Evolutionary conservation across 2,888 invertebrate species (phyloP).

Genomic region (Panorpa germanica): DNA sequence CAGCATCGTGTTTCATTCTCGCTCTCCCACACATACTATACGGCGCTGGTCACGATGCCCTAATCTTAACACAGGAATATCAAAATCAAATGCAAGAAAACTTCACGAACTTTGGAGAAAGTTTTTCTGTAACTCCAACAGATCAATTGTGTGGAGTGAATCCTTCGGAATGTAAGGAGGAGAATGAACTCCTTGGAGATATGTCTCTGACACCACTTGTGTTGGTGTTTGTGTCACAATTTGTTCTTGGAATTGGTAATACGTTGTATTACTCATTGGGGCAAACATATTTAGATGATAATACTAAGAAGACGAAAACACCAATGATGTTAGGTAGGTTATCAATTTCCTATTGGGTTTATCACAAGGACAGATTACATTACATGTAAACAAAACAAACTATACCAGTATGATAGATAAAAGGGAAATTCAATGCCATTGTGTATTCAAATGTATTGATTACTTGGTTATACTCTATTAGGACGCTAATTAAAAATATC

Average conservation of each 20-base stretch:
- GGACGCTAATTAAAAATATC: no score
- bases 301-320: conserved; percentile 41
- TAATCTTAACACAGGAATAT: conserved; percentile 23
- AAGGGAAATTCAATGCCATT: no score
- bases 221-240: conserved; percentile 44
- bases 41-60: conserved; percentile 31
- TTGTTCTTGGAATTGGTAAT: conserved; percentile 46
- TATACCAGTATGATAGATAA: no score
- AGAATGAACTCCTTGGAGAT: conserved; percentile 24
- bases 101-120: conserved; percentile 5
- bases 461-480: no score
- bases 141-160: no score
- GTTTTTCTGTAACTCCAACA: background rate
- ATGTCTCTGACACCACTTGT: conserved; percentile 32
- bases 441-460: no score
- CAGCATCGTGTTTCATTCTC: conserved; percentile 36
- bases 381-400: no score
- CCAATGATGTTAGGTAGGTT: conserved; percentile 36
- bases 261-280: conserved; percentile 44
- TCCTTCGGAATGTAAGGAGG: no score
- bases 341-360: no score
- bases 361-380: no score
- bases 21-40: conserved; percentile 40
- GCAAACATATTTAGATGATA: conserved; percentile 48
- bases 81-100: conserved; percentile 10